Evolutionary conservation across 2,797 vertebrate genomes (phyloP).

Genomic region (Squalus acanthias): DNA sequence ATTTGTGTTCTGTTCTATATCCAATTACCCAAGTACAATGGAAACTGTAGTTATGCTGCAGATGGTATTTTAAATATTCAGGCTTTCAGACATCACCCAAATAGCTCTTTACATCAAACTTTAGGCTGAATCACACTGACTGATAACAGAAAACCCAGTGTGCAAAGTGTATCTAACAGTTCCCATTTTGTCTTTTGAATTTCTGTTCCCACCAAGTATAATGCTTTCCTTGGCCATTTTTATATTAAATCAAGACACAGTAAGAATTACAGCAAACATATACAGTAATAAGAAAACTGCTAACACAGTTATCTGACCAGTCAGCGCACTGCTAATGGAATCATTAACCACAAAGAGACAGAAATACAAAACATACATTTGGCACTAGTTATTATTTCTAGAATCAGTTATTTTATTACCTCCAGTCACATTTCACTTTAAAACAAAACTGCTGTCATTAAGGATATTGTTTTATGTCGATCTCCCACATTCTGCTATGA

Average conservation of each 20-base stretch:
- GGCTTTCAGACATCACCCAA: conserved; percentile 48
- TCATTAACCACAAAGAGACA: conserved; percentile 42
- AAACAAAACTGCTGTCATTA: conserved; percentile 54
- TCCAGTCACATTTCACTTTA: conserved; percentile 48
- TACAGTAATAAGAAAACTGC: conserved; percentile 52
- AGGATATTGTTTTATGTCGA: conserved; percentile 41
- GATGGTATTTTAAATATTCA: not conserved
- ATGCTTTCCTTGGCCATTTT: conserved; percentile 51
- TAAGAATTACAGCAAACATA: conserved; percentile 57
- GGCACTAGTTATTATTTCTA: conserved; percentile 59
- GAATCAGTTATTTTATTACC: conserved; percentile 58
- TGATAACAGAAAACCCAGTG: conserved; percentile 75
- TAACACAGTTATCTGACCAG: conserved; percentile 59
- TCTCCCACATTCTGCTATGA: not conserved
- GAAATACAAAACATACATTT: conserved; percentile 60
- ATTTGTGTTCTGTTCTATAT: not conserved
- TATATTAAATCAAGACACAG: conserved; percentile 52
- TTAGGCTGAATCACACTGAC: conserved; percentile 53
- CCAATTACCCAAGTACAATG: not conserved
- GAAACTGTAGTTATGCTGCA: not conserved
- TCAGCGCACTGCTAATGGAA: conserved; percentile 38
- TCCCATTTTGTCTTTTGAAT: conserved; percentile 75
- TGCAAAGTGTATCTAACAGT: conserved; percentile 68
- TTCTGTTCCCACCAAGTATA: conserved; percentile 68
- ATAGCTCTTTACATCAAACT: conserved; percentile 62